Evolutionary conservation across 2,113 vertebrate genomes (phyloP), one percentile per base, ranked within the genome.

Genomic region (Edolisoma coerulescens): DNA sequence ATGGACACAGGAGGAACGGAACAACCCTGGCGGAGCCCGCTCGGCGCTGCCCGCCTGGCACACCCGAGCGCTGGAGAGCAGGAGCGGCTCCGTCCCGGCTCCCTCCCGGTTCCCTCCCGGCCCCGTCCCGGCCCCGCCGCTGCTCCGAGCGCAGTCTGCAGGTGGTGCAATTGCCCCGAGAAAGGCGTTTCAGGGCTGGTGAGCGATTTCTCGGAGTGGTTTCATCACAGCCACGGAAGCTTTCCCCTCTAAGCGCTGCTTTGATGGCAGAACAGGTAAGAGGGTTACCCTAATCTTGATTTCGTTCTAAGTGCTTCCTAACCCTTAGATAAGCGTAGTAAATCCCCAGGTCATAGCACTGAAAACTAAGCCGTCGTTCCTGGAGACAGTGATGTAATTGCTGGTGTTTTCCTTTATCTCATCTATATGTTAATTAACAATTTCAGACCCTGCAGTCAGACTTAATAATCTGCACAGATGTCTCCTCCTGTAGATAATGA

Each of bases 161-260:
- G 93, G 64, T 8, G 96, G 95, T 23, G 95, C 94, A 1, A 19
- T 59, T n/a, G 87, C 49, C 81, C n/a, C 67, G 78, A 8, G 54
- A 73, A 76, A 26, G 5, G 37, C 57, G 1, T 0, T 1, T 4
- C n/a, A 0, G 44, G 1, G 0, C 37, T 1, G 32, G 0, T 0
- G 13, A 9, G n/a, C 4, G 3, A 0, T 1, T 5, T 6, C 41
- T 9, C 30, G 0, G 2, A 0, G 4, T 0, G 53, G 1, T 10
- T 26, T 8, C 0, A 2, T 11, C 26, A 0, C 41, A 1, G 22
- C 1, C 64, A 1, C 24, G 7, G 49, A 11, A 74, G 42, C 63
- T 24, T 24, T 4, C 17, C 12, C 47, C n/a, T 3, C 0, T 6
- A 2, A 3, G 41, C 18, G 2, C 61, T 19, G 57, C 0, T 64